These are phyloP conservation scores for Parascotia fuliginaria DNA, from an alignment of 2,888 invertebrate genomes.

Conservation along the genomic window DNA sequence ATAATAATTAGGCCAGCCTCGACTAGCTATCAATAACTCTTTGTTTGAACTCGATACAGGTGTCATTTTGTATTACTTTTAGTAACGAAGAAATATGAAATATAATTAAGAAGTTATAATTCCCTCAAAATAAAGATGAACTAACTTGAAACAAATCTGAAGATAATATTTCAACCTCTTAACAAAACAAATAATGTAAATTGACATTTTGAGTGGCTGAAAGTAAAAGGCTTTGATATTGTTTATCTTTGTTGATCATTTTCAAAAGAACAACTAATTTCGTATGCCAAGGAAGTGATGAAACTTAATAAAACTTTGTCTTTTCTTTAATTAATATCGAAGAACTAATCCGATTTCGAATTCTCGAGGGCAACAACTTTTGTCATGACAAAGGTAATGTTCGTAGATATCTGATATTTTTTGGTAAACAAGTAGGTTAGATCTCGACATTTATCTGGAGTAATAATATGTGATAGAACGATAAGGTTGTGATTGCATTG, in stretches of 20 bases:
- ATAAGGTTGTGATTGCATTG: constrained; percentile 17
- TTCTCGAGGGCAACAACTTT: constrained; percentile 32
- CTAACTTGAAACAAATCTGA: constrained; percentile 14
- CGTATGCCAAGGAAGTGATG: constrained; percentile 36
- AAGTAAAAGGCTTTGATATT: constrained; percentile 19
- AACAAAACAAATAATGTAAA: constrained; percentile 10
- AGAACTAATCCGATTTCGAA: constrained; percentile 49
- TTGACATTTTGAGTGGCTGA: constrained; percentile 6
- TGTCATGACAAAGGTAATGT: constrained; percentile 19
- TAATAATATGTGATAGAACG: constrained; percentile 11
- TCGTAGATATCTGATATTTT: constrained; percentile 14
- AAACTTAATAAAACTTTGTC: constrained; percentile 44
- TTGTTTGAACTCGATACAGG: neutral
- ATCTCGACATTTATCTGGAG: neutral
- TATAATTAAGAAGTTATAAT: no score
- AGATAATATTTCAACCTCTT: neutral
- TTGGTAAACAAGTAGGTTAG: constrained; percentile 11
- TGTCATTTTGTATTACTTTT: no score
- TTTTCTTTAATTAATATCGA: constrained; percentile 48
- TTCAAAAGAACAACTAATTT: constrained; percentile 30
- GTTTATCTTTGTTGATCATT: constrained; percentile 35
- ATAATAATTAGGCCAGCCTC: neutral
- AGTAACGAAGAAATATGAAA: no score
- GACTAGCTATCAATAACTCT: neutral
- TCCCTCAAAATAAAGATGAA: no score